Evolutionary conservation across 2,888 invertebrate genomes (phyloP).

Genomic region (Crematogaster levior): DNA sequence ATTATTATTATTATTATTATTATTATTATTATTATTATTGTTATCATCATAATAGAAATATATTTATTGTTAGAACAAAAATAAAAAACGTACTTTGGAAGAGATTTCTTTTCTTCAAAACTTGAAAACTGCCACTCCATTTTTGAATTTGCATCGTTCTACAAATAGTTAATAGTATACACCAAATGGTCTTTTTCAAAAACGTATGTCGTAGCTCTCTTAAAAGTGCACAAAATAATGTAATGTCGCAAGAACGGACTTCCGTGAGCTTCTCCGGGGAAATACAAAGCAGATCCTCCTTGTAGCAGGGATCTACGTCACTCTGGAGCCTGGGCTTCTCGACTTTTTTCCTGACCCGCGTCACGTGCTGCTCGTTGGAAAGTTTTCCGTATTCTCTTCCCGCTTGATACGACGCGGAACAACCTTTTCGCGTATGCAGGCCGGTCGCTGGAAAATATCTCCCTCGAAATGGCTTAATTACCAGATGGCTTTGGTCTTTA

Average conservation of each 20-base stretch:
- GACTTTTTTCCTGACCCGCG: conserved; percentile 30
- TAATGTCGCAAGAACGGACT: conserved; percentile 29
- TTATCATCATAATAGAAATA: not conserved
- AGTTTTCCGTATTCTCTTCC: conserved; percentile 35
- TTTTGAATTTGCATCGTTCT: not conserved
- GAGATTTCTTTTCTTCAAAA: not conserved
- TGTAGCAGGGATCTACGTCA: conserved; percentile 11
- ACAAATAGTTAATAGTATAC: not conserved
- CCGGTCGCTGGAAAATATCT: conserved; percentile 4
- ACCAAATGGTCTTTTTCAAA: not conserved
- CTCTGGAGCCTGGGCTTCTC: conserved; percentile 14
- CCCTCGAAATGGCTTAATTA: conserved; percentile 42
- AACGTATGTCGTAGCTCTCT: conserved; percentile 12
- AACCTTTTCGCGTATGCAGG: conserved; percentile 44
- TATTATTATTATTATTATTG: too few relatives aligned
- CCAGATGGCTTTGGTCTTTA: conserved; percentile 17
- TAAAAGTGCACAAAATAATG: conserved; percentile 32
- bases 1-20: conserved; percentile 6
- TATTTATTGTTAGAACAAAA: not conserved
- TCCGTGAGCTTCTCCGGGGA: not conserved
- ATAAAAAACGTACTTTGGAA: not conserved
- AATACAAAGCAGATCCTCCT: conserved; percentile 37
- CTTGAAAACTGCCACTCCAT: not conserved
- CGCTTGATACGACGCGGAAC: conserved; percentile 27
- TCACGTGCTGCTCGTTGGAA: conserved; percentile 51